Base-by-base conservation (phyloP, 2,113 vertebrate genomes). In the Sander lucioperca region DNA sequence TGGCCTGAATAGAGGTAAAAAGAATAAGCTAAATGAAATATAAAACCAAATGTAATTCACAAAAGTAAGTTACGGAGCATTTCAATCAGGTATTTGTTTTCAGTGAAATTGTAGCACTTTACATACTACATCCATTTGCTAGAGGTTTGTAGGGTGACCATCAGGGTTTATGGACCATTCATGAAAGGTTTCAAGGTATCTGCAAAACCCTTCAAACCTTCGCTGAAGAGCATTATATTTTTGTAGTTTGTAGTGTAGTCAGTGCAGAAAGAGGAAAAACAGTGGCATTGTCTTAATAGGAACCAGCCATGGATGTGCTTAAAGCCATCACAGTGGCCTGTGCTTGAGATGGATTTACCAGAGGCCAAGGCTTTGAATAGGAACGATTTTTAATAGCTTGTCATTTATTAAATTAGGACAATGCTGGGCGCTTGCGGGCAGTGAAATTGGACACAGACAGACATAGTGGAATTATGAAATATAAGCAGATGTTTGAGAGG, bases 401-500 rank as follows among this genome's bases (percentile, higher is more conserved):
- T 93, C 92, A 93, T 94, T 95, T 94, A 94, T 94, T 91, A 92
- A 93, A 94, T 92, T 89, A 93, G 91, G 92, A 94, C 89, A 94
- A 93, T 92, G 88, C 88, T 67, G 90, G 89, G 85, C 71, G 88
- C 88, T 89, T 91, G 93, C 73, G 84, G 93, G 81, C 88, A 82
- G 89, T 73, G 84, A 91, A 93, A 92, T 92, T 90, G 89, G 88
- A 86, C 83, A 77, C 91, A 93, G 91, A 87, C 93, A 89, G 88
- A 88, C 89, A 81, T 86, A 80, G 91, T 89, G 89, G 88, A 91
- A 94, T 91, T 91, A 94, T 94, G 89, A 93, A 94, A 94, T 87
- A 85, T 88, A 94, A 95, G 92, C 92, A 93, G 89, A 89, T 89
- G 92, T 91, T 91, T 76, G 82, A 90, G 80, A 77, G 51, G 68